phyloP scores from a whole-genome alignment of 2,888 invertebrate species.

The Eutolmus rufibarbis region DNA sequence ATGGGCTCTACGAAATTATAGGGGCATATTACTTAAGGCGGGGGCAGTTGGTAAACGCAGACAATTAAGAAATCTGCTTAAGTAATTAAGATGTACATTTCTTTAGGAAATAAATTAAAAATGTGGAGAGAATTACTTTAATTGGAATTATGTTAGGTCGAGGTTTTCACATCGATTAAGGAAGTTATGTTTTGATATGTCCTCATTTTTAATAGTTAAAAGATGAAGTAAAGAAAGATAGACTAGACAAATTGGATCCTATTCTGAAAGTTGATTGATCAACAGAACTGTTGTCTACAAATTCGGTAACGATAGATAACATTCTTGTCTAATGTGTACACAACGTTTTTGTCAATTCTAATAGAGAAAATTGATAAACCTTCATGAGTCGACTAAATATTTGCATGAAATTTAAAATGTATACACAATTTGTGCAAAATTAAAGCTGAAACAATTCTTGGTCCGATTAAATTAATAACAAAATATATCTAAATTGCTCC shows the following conservation, averaged over 20 bases:
- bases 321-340: too few relatives aligned
- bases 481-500: not conserved
- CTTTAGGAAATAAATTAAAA: not conserved
- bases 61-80: not conserved
- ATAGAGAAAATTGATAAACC: too few relatives aligned
- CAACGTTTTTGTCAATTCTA: too few relatives aligned
- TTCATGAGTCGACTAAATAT: too few relatives aligned
- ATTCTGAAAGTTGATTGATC: too few relatives aligned
- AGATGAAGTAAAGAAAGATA: not conserved
- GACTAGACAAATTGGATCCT: too few relatives aligned
- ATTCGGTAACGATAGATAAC: too few relatives aligned
- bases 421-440: not conserved
- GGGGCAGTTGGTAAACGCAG: not conserved
- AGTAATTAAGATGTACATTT: not conserved
- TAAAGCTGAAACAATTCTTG: not conserved
- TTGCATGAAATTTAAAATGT: too few relatives aligned
- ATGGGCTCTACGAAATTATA: not conserved
- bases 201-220: not conserved
- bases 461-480: not conserved
- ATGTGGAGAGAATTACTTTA: not conserved
- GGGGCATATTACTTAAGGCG: not conserved
- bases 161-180: not conserved
- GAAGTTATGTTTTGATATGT: too few relatives aligned
- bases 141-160: not conserved
- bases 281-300: too few relatives aligned